phyloP scores from a whole-genome alignment of 2,113 vertebrate species.

The Pao palembangensis region DNA sequence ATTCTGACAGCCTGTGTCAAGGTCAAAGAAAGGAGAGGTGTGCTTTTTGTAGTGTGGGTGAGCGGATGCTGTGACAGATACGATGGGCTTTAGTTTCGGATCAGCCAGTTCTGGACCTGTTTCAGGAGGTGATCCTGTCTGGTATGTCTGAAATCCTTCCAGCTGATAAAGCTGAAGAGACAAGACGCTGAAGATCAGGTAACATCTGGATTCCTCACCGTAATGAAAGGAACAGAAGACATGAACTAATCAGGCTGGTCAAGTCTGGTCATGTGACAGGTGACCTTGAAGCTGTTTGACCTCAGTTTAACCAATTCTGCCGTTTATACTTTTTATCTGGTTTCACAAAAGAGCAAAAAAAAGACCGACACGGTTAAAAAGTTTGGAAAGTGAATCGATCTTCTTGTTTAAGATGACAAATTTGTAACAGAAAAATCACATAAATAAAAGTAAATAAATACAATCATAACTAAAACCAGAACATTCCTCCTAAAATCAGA shows the following conservation, averaged over 20 bases:
- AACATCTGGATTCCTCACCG: conserved; percentile 18
- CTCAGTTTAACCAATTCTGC: neutral
- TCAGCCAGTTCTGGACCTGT: conserved; percentile 38
- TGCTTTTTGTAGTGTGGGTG: conserved; percentile 1
- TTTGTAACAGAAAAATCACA: too few relatives aligned
- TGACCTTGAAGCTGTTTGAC: neutral
- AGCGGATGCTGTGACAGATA: conserved; percentile 31
- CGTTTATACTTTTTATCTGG: too few relatives aligned
- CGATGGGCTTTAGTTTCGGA: conserved; percentile 16
- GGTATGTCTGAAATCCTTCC: conserved; percentile 55
- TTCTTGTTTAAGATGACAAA: neutral
- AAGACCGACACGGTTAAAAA: too few relatives aligned
- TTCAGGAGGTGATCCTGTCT: conserved; percentile 48
- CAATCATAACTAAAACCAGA: neutral
- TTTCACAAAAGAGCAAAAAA: too few relatives aligned
- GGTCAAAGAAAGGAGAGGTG: too few relatives aligned
- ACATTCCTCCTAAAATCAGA: too few relatives aligned
- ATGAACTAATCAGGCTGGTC: neutral
- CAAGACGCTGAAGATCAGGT: conserved; percentile 35
- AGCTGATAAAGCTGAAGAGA: conserved; percentile 41
- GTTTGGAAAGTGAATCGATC: neutral
- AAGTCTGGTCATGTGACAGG: neutral
- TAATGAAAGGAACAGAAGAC: conserved; percentile 25
- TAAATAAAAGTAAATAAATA: neutral
- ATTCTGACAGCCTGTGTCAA: too few relatives aligned